Evolutionary conservation across 2,113 vertebrate species (phyloP).

Genomic region (Malurus alboscapulatus): DNA sequence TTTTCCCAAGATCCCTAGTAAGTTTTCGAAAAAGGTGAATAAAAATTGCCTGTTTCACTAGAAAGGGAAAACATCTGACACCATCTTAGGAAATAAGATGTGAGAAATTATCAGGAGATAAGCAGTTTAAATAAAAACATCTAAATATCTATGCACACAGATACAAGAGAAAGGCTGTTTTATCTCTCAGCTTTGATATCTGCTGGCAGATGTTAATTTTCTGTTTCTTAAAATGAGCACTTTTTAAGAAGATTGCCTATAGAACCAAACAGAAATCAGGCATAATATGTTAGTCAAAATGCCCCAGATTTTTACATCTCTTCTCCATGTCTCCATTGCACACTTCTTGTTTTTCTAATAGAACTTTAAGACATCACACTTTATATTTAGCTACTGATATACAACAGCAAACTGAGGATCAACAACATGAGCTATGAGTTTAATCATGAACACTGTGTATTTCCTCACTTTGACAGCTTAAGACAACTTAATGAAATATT

Average conservation of each 20-base stretch:
- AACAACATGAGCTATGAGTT: neutral
- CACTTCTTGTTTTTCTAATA: neutral
- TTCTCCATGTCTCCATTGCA: neutral
- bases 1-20: neutral
- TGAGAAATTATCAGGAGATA: neutral
- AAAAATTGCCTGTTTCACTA: neutral
- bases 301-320: neutral
- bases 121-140: neutral
- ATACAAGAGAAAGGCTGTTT: neutral
- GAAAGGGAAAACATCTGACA: neutral
- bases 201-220: neutral
- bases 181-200: neutral
- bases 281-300: neutral
- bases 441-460: neutral
- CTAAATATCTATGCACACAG: neutral
- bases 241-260: neutral
- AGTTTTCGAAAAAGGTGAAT: neutral
- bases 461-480: neutral
- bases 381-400: neutral
- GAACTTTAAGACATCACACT: neutral
- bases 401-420: neutral
- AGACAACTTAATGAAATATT: conserved; percentile 6
- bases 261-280: neutral
- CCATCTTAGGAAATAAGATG: neutral
- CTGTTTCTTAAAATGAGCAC: neutral